These are phyloP conservation scores for Plebejus melissa DNA, from an alignment of 2,888 invertebrate genomes.

Conservation along the genomic window DNA sequence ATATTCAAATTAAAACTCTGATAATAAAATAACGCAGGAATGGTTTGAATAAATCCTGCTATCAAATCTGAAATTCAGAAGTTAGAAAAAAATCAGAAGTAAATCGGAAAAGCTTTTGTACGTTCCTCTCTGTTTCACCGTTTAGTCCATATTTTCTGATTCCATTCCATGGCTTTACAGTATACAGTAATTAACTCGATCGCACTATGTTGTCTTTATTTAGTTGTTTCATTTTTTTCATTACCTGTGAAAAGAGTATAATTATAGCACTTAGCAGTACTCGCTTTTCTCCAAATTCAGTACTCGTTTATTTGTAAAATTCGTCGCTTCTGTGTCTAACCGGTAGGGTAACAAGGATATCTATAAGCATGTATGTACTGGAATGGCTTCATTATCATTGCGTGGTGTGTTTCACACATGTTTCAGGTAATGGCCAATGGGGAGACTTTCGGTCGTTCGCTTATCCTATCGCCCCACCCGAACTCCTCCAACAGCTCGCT, in stretches of 20 bases:
- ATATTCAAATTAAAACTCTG: background rate
- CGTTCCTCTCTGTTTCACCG: background rate
- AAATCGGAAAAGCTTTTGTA: conserved; percentile 1
- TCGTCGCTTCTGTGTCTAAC: conserved; percentile 41
- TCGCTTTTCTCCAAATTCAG: background rate
- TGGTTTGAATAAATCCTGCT: background rate
- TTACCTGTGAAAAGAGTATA: background rate
- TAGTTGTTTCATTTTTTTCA: background rate
- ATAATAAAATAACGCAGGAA: background rate
- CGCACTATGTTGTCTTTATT: background rate
- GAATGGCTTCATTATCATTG: conserved; percentile 80
- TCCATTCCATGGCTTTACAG: conserved; percentile 31
- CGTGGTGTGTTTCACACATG: conserved; percentile 80
- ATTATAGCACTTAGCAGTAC: background rate
- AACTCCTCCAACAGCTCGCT: conserved; percentile 60
- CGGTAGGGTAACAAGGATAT: conserved; percentile 42
- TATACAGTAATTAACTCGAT: conserved; percentile 29
- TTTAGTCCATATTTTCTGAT: conserved; percentile 30
- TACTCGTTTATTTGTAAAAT: conserved; percentile 20
- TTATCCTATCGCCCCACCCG: conserved; percentile 75
- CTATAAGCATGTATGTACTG: conserved; percentile 75
- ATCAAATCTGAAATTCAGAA: background rate
- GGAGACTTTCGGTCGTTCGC: conserved; percentile 82
- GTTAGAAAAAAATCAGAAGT: background rate
- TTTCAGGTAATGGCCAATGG: conserved; percentile 85